A percentile compares a stretch with the other conserved stretches of the same genome.
These are phyloP conservation scores for Heliconius hortense DNA, from an alignment of 2,888 invertebrate genomes.

Conservation along the genomic window DNA sequence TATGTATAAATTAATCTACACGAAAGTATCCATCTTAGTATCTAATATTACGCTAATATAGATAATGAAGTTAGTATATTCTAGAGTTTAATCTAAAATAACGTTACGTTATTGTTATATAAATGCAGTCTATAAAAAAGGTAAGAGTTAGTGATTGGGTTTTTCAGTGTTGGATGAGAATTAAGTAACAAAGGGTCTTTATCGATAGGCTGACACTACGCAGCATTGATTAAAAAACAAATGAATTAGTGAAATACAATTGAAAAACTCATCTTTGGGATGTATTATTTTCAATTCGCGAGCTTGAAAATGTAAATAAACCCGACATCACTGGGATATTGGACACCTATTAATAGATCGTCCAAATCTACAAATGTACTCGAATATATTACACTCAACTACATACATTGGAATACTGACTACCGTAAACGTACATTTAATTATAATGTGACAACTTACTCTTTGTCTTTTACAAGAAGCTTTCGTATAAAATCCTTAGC, in stretches of 20 bases:
- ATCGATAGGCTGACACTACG: conserved; percentile 65
- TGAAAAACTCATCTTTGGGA: conserved; percentile 25
- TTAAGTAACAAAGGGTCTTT: conserved; percentile 77
- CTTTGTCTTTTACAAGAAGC: conserved; percentile 94
- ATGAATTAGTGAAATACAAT: conserved; percentile 21
- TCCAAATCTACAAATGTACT: conserved; percentile 22
- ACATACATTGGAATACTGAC: conserved; percentile 14
- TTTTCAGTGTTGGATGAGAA: conserved; percentile 65
- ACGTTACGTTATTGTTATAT: conserved; percentile 29
- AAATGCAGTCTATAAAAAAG: conserved; percentile 32
- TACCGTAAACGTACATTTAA: conserved; percentile 1
- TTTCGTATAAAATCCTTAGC: conserved; percentile 98
- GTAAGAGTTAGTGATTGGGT: conserved; percentile 61
- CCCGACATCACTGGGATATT: conserved; percentile 25
- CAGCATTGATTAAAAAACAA: conserved; percentile 47
- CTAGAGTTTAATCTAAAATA: conserved; percentile 25
- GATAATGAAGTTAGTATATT: conserved; percentile 29
- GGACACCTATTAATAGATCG: conserved; percentile 8
- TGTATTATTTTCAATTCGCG: conserved; percentile 12
- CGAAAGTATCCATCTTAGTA: conserved; percentile 30
- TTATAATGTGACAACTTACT: conserved; percentile 83
- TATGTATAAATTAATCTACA: conserved; percentile 12
- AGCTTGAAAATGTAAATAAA: conserved; percentile 13
- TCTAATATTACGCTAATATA: conserved; percentile 29
- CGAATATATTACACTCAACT: conserved; percentile 13